Conservation (phyloP, 2,797 vertebrate species). For the Cynopterus sphinx region DNA sequence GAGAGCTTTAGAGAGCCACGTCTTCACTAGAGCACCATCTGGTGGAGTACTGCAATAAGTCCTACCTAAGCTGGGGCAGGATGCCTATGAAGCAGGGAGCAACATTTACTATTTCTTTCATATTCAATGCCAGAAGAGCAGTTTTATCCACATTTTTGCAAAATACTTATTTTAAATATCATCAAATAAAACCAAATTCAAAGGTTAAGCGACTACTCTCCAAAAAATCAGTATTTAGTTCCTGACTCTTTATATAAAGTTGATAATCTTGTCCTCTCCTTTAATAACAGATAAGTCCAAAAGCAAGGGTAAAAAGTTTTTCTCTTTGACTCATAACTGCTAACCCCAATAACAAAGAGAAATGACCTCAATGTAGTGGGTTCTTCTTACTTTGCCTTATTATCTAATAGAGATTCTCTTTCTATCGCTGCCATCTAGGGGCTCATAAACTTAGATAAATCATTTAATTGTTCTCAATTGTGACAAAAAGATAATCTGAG, state of each 20-base stretch:
- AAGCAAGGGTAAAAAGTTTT: not conserved
- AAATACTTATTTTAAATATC: not conserved
- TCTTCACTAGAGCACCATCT: conserved; percentile 76
- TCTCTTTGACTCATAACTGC: not conserved
- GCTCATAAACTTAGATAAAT: not conserved
- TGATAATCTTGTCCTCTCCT: not conserved
- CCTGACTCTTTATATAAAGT: not conserved
- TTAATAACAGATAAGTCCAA: not conserved
- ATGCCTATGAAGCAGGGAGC: not conserved
- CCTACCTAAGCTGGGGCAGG: not conserved
- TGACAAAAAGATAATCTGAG: not conserved
- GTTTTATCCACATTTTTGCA: not conserved
- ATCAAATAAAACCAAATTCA: not conserved
- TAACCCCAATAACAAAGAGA: not conserved
- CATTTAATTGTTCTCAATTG: conserved; percentile 43
- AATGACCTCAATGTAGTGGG: not conserved
- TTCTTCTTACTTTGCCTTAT: not conserved
- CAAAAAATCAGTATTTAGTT: not conserved
- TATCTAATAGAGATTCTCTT: not conserved
- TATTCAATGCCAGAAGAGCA: conserved; percentile 14
- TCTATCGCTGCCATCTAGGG: not conserved
- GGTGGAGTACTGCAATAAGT: conserved; percentile 60
- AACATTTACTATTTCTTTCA: not conserved
- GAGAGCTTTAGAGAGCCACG: not conserved
- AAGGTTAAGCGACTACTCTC: not conserved